phyloP scores from a whole-genome alignment of 2,888 invertebrate genomes.

The Drosophila formosana region DNA sequence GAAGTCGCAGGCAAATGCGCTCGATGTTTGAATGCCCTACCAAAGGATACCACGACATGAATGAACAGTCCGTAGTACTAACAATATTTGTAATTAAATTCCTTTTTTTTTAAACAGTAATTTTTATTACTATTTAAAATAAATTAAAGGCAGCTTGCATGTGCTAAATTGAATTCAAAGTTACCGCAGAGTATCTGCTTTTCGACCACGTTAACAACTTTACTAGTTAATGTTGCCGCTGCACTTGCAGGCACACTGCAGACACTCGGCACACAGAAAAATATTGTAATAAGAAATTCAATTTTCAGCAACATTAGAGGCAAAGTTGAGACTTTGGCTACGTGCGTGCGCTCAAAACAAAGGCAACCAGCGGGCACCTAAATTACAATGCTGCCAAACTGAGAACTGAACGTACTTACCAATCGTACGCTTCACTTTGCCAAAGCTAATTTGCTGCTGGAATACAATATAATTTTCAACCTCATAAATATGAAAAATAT shows the following conservation, averaged over 20 bases:
- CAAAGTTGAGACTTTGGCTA: conserved; percentile 55
- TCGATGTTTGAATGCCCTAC: conserved; percentile 21
- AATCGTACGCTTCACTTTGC: conserved; percentile 16
- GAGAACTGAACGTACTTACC: conserved; percentile 10
- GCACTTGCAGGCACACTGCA: conserved; percentile 21
- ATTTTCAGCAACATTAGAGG: conserved; percentile 82
- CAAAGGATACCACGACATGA: no score
- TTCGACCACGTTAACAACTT: background rate
- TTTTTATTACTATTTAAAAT: no score
- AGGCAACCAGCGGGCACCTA: conserved; percentile 37
- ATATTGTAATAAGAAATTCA: conserved; percentile 78
- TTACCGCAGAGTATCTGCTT: background rate
- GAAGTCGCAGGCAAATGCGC: conserved; percentile 40
- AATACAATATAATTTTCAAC: background rate
- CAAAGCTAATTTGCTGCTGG: no score
- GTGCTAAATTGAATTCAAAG: background rate
- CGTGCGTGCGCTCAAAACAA: conserved; percentile 52
- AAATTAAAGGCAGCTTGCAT: background rate
- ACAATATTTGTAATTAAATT: no score
- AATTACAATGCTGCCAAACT: conserved; percentile 38
- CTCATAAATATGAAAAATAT: background rate
- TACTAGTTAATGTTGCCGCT: conserved; percentile 9
- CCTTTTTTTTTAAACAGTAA: no score
- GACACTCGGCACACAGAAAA: conserved; percentile 17
- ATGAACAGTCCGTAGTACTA: no score